Conservation (phyloP, 2,797 vertebrate genomes). For the Rhinatrema bivittatum region DNA sequence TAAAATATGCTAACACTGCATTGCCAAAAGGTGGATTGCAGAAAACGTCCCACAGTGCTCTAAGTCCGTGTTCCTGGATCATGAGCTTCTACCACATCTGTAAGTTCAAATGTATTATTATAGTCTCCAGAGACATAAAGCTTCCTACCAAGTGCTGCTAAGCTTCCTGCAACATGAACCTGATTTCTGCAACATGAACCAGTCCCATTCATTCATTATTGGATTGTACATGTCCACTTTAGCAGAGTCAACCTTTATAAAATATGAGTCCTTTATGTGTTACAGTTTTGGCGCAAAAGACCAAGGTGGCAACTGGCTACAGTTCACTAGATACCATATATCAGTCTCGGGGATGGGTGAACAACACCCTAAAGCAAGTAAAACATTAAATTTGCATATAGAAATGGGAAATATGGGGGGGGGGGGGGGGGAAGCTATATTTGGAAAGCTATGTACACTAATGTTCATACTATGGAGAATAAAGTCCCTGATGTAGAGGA, state of each 20-base stretch:
- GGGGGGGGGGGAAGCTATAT: no score
- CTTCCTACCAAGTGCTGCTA: conserved; percentile 82
- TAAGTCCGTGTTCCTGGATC: conserved; percentile 67
- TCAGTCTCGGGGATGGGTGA: conserved; percentile 63
- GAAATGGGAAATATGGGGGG: no score
- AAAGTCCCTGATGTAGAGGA: no score
- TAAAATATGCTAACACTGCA: conserved; percentile 97
- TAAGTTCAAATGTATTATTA: conserved; percentile 92
- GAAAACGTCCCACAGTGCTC: conserved; percentile 74
- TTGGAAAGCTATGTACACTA: no score
- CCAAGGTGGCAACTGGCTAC: conserved; percentile 85
- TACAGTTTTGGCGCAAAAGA: conserved; percentile 88
- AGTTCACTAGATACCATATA: conserved; percentile 81
- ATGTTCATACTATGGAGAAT: no score
- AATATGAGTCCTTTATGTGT: conserved; percentile 86
- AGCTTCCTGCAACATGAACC: conserved; percentile 92
- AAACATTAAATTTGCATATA: no score
- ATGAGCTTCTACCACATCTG: conserved; percentile 83
- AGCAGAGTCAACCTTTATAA: conserved; percentile 80
- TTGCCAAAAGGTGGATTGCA: conserved; percentile 95
- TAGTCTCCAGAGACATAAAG: conserved; percentile 90
- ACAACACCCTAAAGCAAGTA: no score
- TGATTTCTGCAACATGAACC: no score
- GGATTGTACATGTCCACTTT: conserved; percentile 93
- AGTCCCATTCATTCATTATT: conserved; percentile 84